Base-by-base conservation (phyloP, 2,888 invertebrate genomes). In the Folsomia candida region DNA sequence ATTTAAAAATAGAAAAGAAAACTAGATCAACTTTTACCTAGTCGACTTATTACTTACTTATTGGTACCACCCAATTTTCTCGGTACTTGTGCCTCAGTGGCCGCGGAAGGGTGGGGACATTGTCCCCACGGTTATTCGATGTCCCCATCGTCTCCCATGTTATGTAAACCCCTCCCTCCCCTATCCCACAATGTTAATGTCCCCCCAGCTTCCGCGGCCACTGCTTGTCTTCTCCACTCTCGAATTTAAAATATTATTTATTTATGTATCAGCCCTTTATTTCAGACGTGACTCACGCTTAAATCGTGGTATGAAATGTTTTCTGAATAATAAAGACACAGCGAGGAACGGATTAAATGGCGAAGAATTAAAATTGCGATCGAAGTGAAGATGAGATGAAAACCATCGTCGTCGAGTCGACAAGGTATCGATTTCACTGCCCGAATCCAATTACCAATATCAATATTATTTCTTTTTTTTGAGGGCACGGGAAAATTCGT, bases 201-300 rank as follows among this genome's bases (percentile, higher is more conserved):
- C 14, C 37, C 14, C 14, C 37, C 37, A 37, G 14, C 14, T 37
- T 37, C 37, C 37, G 37, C 37, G 37, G 14, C 14, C 4, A 9
- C 37, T 37, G 37, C 37, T 14, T 37, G 37, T 37, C 37, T 37
- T 9, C 37, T 9, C 37, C 37, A 4, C 14, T 54, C 54, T 54
- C 54, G 6, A 54, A 54, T 14, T 20, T 54, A 20, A 20, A 54
- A 14, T 22, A 54, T 18, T 54, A 20, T 20, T 54, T 14, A 37
- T 14, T 37, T 14, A 9, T 37, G 14, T 14, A 37, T 9, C 14
- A 37, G 4, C 14, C 14, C 4, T 37, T 14, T 4, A 37, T 37
- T 37, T 37, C 37, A 14, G 37, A 54, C 54, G 54, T 54, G 54
- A 54, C 54, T 54, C 54, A 54, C 54, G 54, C 54, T 54, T 54